Evolutionary conservation across 2,113 vertebrate species (phyloP).

Genomic region (Alaudala cheleensis): DNA sequence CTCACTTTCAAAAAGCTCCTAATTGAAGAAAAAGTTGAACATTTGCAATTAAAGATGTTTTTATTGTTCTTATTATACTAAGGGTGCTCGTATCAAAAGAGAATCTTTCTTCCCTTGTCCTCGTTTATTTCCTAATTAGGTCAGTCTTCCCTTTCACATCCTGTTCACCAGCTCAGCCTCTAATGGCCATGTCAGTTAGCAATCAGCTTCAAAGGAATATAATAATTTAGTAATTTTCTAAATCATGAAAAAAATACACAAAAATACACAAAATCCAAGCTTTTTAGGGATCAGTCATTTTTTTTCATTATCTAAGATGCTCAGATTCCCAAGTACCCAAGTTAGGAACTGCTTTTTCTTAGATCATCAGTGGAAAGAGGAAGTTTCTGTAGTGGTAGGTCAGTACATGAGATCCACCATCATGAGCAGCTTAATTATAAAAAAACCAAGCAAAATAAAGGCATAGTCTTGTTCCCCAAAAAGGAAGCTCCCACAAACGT

Average conservation of each 20-base stretch:
- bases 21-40: neutral
- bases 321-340: neutral
- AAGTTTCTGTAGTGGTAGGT: neutral
- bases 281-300: neutral
- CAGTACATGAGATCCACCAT: neutral
- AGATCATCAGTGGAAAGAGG: neutral
- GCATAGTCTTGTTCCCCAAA: neutral
- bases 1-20: neutral
- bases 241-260: neutral
- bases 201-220: neutral
- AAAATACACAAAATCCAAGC: neutral
- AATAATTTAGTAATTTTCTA: neutral
- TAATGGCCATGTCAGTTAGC: neutral
- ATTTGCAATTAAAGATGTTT: neutral
- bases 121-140: neutral
- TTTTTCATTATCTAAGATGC: neutral
- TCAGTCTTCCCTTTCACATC: neutral
- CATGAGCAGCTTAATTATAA: neutral
- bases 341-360: neutral
- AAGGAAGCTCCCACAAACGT: neutral
- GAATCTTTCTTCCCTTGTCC: neutral
- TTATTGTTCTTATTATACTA: neutral
- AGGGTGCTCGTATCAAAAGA: neutral
- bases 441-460: neutral
- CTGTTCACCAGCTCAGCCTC: neutral